Evolutionary conservation across 2,113 vertebrate species (phyloP).

Genomic region (Ginglymostoma cirratum): DNA sequence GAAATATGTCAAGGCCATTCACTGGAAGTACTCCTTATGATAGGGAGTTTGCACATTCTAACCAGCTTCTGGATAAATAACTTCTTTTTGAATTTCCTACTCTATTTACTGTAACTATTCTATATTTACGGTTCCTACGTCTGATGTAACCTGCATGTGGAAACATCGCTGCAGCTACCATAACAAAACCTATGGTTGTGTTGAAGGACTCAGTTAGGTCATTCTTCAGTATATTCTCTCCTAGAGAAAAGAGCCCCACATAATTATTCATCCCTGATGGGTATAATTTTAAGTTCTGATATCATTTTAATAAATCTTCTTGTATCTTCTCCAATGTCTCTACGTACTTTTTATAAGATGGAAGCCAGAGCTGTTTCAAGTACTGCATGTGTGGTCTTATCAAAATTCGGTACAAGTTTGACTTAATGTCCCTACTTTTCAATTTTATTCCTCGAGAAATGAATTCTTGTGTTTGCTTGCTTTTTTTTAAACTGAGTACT

Average conservation of each 20-base stretch:
- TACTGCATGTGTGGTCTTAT: neutral
- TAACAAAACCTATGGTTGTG: too few species aligned
- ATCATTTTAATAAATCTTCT: neutral
- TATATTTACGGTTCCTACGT: neutral
- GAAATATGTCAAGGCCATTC: neutral
- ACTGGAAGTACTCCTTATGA: neutral
- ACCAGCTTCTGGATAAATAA: neutral
- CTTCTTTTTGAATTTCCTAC: neutral
- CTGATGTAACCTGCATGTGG: neutral
- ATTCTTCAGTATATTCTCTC: neutral
- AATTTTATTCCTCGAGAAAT: neutral
- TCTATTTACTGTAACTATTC: neutral
- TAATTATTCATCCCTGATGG: neutral
- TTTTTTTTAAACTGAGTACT: neutral
- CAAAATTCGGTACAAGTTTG: too few species aligned
- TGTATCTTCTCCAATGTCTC: neutral
- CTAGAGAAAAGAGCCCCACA: neutral
- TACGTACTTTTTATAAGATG: neutral
- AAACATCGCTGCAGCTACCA: neutral
- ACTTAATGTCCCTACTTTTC: neutral
- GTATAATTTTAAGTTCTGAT: neutral
- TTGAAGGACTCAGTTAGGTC: neutral
- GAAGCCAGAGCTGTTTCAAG: neutral
- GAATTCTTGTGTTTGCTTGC: neutral
- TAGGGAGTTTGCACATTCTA: neutral